phyloP scores from a whole-genome alignment of 2,888 invertebrate species.

The Nemoura dubitans region DNA sequence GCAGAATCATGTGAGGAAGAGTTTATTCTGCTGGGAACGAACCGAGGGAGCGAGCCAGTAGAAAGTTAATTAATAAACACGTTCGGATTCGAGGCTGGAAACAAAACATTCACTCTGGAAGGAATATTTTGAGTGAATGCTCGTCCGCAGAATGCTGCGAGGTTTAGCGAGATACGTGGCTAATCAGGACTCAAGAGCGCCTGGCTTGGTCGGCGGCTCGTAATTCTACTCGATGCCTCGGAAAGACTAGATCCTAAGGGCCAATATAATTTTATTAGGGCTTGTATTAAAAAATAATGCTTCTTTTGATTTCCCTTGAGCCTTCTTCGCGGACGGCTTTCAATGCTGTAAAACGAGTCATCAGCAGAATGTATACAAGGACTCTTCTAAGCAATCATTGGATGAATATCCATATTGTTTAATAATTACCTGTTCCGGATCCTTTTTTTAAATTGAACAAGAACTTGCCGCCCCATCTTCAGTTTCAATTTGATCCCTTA shows the following conservation, averaged over 20 bases:
- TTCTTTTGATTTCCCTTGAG: conserved; percentile 35
- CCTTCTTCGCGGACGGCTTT: conserved; percentile 19
- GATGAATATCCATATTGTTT: background rate
- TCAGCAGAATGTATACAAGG: background rate
- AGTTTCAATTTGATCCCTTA: too few species aligned
- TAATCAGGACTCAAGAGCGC: background rate
- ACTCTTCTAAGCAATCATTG: conserved; percentile 9
- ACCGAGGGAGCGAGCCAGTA: background rate
- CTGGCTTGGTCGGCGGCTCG: background rate
- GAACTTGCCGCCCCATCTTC: too few species aligned
- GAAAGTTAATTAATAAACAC: background rate
- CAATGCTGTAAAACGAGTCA: background rate
- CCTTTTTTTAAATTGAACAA: too few species aligned
- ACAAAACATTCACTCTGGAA: background rate
- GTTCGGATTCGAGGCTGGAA: background rate
- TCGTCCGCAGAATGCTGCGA: background rate
- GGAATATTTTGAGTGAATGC: background rate
- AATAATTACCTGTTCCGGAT: background rate
- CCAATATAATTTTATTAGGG: conserved; percentile 21
- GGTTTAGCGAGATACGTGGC: background rate
- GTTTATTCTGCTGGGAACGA: background rate
- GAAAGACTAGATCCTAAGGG: background rate
- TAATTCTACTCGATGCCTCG: background rate
- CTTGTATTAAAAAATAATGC: conserved; percentile 37
- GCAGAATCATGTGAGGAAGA: background rate